A percentile compares a stretch with the other conserved stretches of the same genome.
These are phyloP conservation scores for Cinara cedri DNA, from an alignment of 2,888 invertebrate species.

Conservation along the genomic window DNA sequence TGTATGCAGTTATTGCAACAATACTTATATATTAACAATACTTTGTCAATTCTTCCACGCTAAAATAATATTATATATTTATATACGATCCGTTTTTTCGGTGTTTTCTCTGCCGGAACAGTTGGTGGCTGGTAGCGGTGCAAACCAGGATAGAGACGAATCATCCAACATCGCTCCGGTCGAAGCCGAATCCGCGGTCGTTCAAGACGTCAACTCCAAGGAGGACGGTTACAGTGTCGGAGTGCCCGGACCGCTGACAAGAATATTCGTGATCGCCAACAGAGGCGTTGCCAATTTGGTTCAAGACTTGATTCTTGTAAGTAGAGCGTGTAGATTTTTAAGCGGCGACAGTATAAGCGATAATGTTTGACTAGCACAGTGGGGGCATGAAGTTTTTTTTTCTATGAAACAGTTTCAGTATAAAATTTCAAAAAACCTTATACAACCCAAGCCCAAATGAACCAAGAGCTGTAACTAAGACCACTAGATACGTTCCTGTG, in stretches of 20 bases:
- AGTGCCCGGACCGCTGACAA: conserved; percentile 85
- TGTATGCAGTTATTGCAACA: background rate
- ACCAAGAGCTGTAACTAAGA: no score
- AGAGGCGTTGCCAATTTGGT: conserved; percentile 85
- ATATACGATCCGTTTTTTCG: conserved; percentile 23
- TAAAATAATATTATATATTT: background rate
- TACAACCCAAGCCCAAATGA: no score
- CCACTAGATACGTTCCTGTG: no score
- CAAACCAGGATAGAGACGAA: conserved; percentile 70
- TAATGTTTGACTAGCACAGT: background rate
- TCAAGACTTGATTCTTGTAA: conserved; percentile 85
- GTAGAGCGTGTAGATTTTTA: conserved; percentile 60
- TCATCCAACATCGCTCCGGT: conserved; percentile 62
- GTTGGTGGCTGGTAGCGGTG: conserved; percentile 78
- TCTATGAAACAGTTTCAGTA: no score
- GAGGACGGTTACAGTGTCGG: conserved; percentile 77
- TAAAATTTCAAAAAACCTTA: no score
- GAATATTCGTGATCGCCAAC: conserved; percentile 86
- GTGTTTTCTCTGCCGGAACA: conserved; percentile 62
- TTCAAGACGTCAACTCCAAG: conserved; percentile 61
- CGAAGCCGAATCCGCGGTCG: conserved; percentile 51
- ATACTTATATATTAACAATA: no score
- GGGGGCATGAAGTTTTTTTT: no score
- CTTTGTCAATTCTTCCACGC: no score
- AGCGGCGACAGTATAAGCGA: no score